Evolutionary conservation across 2,888 invertebrate species (phyloP).

Genomic region (Actias luna): DNA sequence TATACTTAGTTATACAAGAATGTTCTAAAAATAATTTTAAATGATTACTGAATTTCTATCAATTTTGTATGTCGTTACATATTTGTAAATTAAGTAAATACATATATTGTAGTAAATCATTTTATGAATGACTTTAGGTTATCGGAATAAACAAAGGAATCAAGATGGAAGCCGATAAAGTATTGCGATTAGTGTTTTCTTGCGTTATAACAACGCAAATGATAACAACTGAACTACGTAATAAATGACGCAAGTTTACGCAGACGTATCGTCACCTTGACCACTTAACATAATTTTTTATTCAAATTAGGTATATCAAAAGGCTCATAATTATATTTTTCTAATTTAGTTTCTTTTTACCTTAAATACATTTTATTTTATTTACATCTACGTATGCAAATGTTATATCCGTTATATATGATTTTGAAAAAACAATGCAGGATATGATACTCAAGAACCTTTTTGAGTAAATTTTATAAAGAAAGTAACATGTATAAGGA

Average conservation of each 20-base stretch:
- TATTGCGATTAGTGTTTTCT: neutral
- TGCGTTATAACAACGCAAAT: neutral
- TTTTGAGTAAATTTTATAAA: too few relatives aligned
- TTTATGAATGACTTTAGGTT: neutral
- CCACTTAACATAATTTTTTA: neutral
- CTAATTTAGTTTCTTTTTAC: neutral
- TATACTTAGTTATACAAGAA: too few relatives aligned
- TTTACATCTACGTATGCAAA: neutral
- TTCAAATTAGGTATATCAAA: neutral
- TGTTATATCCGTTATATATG: too few relatives aligned
- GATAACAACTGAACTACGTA: conserved; percentile 4
- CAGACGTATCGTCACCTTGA: neutral
- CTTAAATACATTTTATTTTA: neutral
- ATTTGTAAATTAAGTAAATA: neutral
- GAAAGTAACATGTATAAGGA: neutral
- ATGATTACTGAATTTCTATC: too few relatives aligned
- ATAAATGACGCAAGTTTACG: conserved; percentile 2
- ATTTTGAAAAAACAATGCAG: too few relatives aligned
- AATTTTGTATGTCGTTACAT: neutral
- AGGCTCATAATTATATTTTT: neutral
- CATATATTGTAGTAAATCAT: neutral
- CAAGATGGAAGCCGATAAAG: neutral
- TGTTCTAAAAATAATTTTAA: neutral
- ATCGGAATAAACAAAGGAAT: neutral
- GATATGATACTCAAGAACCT: too few relatives aligned